Percentiles rank a stretch among this genome's conserved stretches.
phyloP scores from a whole-genome alignment of 2,888 invertebrate genomes.

The Drosophila ezoana region DNA sequence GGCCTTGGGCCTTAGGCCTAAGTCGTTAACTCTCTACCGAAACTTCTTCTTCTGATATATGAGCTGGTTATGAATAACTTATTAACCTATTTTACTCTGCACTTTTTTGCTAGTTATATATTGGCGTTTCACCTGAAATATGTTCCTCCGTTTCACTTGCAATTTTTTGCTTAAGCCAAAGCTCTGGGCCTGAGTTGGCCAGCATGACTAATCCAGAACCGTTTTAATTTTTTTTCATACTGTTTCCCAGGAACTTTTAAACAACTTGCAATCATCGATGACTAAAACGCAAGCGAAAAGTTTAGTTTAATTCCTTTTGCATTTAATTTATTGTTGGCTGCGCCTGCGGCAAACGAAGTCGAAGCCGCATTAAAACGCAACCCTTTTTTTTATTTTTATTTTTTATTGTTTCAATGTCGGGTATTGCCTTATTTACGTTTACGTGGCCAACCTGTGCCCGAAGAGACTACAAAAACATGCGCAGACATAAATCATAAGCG shows the following conservation, averaged over 20 bases:
- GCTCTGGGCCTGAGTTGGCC: neutral
- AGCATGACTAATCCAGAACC: slow-evolving; percentile 48
- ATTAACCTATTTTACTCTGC: slow-evolving; percentile 16
- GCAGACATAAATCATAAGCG: slow-evolving; percentile 75
- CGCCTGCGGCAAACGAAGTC: slow-evolving; percentile 48
- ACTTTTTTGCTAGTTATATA: neutral
- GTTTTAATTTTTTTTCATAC: slow-evolving; percentile 7
- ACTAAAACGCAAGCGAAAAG: slow-evolving; percentile 65
- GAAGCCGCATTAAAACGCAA: slow-evolving; percentile 48
- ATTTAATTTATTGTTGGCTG: slow-evolving; percentile 73
- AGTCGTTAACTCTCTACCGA: neutral
- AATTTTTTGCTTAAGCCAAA: neutral
- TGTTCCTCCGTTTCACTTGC: slow-evolving; percentile 6
- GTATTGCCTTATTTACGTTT: slow-evolving; percentile 66
- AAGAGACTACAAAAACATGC: slow-evolving; percentile 66
- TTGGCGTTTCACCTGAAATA: neutral
- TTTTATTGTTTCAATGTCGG: slow-evolving; percentile 42
- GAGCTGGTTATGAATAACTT: neutral
- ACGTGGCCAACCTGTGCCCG: slow-evolving; percentile 60
- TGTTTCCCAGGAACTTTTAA: slow-evolving; percentile 49
- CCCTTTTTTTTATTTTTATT: slow-evolving; percentile 52
- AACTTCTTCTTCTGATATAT: neutral
- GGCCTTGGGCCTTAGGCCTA: no score
- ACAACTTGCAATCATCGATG: slow-evolving; percentile 70
- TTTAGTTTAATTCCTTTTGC: slow-evolving; percentile 78